These are phyloP conservation scores for Octodon degus DNA, from an alignment of 2,113 vertebrate species.

Conservation along the genomic window DNA sequence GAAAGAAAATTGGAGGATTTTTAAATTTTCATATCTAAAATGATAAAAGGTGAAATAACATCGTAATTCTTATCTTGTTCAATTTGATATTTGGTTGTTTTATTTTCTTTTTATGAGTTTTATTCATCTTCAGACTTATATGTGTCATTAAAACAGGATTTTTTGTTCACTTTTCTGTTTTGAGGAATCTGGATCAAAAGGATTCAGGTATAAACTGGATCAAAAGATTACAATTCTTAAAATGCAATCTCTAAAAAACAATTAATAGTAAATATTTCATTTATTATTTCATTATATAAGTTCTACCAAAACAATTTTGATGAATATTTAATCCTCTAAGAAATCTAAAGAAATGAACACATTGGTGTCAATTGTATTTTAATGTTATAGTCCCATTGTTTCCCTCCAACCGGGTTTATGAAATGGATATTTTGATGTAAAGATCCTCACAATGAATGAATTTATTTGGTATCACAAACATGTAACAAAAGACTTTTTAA, in stretches of 20 bases:
- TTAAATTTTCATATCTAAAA: conserved; percentile 79
- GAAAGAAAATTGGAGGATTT: conserved; percentile 81
- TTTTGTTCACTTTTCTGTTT: conserved; percentile 61
- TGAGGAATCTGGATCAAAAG: conserved; percentile 45
- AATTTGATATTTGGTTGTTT: conserved; percentile 71
- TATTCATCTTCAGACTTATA: conserved; percentile 68
- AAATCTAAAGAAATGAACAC: conserved; percentile 45
- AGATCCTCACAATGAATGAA: neutral
- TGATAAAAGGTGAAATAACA: conserved; percentile 79
- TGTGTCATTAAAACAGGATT: conserved; percentile 27
- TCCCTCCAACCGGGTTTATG: conserved; percentile 20
- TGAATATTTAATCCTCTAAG: conserved; percentile 35
- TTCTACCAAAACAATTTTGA: neutral
- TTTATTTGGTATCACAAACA: neutral
- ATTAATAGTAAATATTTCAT: conserved; percentile 59
- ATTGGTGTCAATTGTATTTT: conserved; percentile 29
- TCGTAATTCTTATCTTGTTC: conserved; percentile 81
- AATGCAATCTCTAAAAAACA: conserved; percentile 17
- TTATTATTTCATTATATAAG: conserved; percentile 59
- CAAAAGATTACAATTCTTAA: conserved; percentile 55
- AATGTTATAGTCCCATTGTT: conserved; percentile 41
- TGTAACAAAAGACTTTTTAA: neutral
- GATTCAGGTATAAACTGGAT: conserved; percentile 50
- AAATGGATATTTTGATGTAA: conserved; percentile 48
- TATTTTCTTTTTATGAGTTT: conserved; percentile 74